Evolutionary conservation across 64 coral and sea anemone genomes (phyloP), one percentile per base, ranked within the genome.

Genomic region (Stichodactyla mertensii): DNA sequence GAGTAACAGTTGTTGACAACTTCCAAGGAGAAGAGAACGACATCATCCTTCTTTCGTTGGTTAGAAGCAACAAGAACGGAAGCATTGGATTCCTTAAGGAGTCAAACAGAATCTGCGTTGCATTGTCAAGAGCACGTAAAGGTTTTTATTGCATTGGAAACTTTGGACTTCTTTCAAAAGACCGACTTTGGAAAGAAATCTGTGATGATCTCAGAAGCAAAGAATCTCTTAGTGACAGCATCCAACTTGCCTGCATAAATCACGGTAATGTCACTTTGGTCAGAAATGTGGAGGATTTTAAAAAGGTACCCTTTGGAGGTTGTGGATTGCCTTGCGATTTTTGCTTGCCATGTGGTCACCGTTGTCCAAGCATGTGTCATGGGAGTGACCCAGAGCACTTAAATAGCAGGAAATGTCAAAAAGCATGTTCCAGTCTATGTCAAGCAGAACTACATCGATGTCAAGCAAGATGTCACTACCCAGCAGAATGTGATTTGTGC

Each of bases 1-100:
- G 84, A 57, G 86, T 97, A 22, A 88, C 88, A 6, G 92, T 92
- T 20, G 90, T 96, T 36, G 90, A 96, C 91, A 92, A 92, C 79
- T 96, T 90, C 54, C 94, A 96, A 79, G 94, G 94, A 74, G 69
- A 74, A 81, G 94, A 96, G 77, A 96, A 92, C 11, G 87, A 96
- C 45, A 89, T 96, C 57, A 96, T 96, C 79, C 87, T 96, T 71
- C 86, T 96, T 57, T 96, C 94, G 4, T 55, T 96, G 52, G 94
- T 96, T 5, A 87, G 94, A 89, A 96, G 94, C 71, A 92, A 78
- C 51, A 52, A 27, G 85, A 80, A 88, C 4, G 87, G 59, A 58
- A 80, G 10, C 77, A 96, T 92, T 82, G 94, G 94, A 84, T 96
- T 96, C 71, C 82, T 89, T n/a, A 67, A 55, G 4, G 88, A 89